Percentiles rank a stretch among this genome's conserved stretches.
Conservation (phyloP, 2,797 vertebrate species). For the Melanotaenia nigrans region DNA sequence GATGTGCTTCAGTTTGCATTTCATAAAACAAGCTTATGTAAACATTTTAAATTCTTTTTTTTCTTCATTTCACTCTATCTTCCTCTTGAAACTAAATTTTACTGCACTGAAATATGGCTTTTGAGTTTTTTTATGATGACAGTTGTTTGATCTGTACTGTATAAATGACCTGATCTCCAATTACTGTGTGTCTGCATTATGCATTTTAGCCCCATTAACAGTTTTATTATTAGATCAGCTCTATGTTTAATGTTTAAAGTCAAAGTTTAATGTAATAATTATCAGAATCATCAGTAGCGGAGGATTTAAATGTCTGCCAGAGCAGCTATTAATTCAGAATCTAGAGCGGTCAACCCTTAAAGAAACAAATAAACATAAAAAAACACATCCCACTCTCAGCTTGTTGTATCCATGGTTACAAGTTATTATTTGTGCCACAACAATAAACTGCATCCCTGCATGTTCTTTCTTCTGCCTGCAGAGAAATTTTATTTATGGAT, state of each 20-base stretch:
- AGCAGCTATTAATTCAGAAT: not conserved
- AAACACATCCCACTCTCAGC: not conserved
- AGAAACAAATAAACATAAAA: slow-evolving; percentile 12
- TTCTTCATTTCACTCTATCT: not conserved
- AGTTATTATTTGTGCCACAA: not conserved
- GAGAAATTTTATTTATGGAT: not conserved
- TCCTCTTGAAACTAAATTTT: not conserved
- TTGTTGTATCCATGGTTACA: slow-evolving; percentile 36
- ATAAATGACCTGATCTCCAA: not conserved
- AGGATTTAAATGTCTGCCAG: slow-evolving; percentile 16
- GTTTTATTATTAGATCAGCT: slow-evolving; percentile 17
- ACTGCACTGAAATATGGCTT: not conserved
- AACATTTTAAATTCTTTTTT: too few relatives aligned
- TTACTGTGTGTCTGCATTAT: not conserved
- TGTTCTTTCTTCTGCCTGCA: slow-evolving; percentile 3
- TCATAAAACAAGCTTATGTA: slow-evolving; percentile 14
- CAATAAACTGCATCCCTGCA: slow-evolving; percentile 3
- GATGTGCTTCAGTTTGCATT: slow-evolving; percentile 12
- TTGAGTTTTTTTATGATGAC: slow-evolving; percentile 1
- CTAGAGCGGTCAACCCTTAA: not conserved
- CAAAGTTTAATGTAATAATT: not conserved
- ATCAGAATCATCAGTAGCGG: not conserved
- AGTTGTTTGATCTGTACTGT: not conserved
- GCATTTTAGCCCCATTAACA: slow-evolving; percentile 38
- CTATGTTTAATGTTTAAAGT: not conserved